Evolutionary conservation across 2,888 invertebrate genomes (phyloP).

Genomic region (Caenorhabditis sp.): DNA sequence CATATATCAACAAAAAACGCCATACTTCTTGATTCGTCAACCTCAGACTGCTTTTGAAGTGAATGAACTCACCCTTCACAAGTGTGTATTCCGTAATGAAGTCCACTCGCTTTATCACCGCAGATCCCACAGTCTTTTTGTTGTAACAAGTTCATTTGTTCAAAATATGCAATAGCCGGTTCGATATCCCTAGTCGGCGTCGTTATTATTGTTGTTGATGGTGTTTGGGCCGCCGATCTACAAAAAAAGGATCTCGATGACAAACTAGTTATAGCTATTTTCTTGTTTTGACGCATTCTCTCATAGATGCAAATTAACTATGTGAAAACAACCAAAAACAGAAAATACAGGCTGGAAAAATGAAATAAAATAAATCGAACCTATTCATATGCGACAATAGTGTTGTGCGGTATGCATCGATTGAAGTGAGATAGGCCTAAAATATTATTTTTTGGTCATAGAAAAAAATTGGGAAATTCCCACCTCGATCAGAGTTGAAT

Average conservation of each 20-base stretch:
- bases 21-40: no score
- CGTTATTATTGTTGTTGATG: background rate
- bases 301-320: background rate
- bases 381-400: background rate
- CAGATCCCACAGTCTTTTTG: constrained; percentile 85
- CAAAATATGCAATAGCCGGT: background rate
- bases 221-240: background rate
- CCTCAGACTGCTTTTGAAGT: no score
- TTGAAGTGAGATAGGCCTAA: background rate
- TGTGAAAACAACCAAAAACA: background rate
- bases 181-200: background rate
- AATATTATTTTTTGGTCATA: background rate
- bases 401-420: background rate
- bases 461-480: background rate
- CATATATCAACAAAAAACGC: no score
- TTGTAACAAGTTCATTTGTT: background rate
- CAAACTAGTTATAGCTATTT: background rate
- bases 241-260: background rate
- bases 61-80: constrained; percentile 84
- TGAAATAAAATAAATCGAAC: background rate
- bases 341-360: background rate
- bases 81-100: constrained; percentile 98
- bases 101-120: constrained; percentile 94
- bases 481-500: background rate
- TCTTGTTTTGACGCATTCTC: background rate